Base-by-base conservation (phyloP, 2,113 vertebrate genomes). In the Setophaga coronata region DNA sequence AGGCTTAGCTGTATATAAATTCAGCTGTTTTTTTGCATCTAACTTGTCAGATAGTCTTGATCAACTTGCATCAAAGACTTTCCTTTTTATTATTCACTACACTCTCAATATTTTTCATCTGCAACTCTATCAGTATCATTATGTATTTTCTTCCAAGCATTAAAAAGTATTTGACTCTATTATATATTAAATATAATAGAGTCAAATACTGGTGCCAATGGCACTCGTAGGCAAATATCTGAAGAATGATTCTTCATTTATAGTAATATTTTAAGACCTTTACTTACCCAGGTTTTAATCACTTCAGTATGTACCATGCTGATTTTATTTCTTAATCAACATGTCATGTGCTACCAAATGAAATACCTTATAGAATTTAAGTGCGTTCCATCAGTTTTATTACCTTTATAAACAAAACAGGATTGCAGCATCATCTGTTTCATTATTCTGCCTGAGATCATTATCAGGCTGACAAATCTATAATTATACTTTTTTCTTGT, bases 261-360 rank as follows among this genome's bases (percentile, higher is more conserved):
- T 19, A 78, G 51, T 78, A 90, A 51, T 89, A 90, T 78, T 95
- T 93, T 93, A 83, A 90, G 72, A 82, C 36, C 62, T 90, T 93
- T 80, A 54, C 66, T 83, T 83, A 42, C 29, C 23, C 24, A n/a
- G 34, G 24, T 89, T 93, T 96, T 95, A 95, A 89, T 90, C 67
- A 81, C 78, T 81, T 90, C 51, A 60, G 16, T 64, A 53, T 47
- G 24, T 71, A 29, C 29, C 80, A 66, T 9, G 19, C 58, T 81
- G 82, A 87, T 83, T 95, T 89, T 74, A 74, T 87, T 90, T 95
- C 80, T 95, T 86, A 93, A 88, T 93, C 82, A 93, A 80, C 71
- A 26, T 64, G 53, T 88, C 74, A 48, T 48, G 34, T 85, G 79
- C 19, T 65, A 86, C 53, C 71, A 95, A 80, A 93, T 81, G 31